phyloP scores from a whole-genome alignment of 2,113 vertebrate genomes.

The Acrocephalus kingi region DNA sequence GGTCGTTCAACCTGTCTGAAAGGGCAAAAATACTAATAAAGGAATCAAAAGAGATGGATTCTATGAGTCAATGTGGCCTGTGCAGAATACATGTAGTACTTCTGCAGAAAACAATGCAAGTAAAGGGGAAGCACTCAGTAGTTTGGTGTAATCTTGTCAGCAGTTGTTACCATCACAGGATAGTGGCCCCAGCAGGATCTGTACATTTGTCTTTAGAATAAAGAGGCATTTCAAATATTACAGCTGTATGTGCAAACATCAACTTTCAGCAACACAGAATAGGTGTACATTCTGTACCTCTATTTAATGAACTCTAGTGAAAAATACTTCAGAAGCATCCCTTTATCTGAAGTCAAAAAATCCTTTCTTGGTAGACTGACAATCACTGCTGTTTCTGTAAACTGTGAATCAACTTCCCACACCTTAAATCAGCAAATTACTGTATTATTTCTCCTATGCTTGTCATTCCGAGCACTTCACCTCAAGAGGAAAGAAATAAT shows the following conservation, averaged over 20 bases:
- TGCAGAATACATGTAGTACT: not conserved
- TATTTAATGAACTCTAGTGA: not conserved
- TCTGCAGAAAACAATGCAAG: not conserved
- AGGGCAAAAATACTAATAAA: not conserved
- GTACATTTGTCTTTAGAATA: not conserved
- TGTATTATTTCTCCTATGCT: conserved; percentile 3
- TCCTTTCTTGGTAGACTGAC: not conserved
- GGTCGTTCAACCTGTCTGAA: not conserved
- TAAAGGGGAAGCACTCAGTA: not conserved
- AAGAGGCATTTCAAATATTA: not conserved
- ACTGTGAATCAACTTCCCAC: conserved; percentile 13
- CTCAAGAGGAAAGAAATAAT: not conserved
- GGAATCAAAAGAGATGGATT: not conserved
- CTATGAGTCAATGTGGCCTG: not conserved
- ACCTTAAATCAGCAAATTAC: conserved; percentile 42
- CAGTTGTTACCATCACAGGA: not conserved
- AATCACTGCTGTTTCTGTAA: not conserved
- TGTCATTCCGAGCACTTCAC: conserved; percentile 19
- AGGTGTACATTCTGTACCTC: not conserved
- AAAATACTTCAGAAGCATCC: not conserved
- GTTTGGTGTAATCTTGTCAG: not conserved
- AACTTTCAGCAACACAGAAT: not conserved
- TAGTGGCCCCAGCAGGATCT: not conserved
- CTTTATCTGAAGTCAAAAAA: not conserved
- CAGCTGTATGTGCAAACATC: not conserved